These are phyloP conservation scores for Cydia splendana DNA, from an alignment of 1,140 invertebrate genomes.

Conservation along the genomic window DNA sequence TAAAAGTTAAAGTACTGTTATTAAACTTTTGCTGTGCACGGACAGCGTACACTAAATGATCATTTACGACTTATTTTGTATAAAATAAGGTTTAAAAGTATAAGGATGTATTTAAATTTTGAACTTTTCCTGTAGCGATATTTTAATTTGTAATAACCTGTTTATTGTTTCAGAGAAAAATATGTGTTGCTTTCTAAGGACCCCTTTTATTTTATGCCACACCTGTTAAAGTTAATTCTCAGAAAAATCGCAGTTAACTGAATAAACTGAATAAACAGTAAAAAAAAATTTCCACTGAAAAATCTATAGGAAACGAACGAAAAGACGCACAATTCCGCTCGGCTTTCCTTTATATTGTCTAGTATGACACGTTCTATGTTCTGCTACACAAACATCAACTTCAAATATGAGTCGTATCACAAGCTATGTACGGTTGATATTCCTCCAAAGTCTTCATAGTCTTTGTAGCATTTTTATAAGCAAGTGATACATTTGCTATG, in stretches of 20 bases:
- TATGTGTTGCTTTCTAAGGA: no score
- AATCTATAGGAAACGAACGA: background rate
- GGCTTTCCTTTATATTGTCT: background rate
- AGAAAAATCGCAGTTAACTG: background rate
- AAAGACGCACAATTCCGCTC: background rate
- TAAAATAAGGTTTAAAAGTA: no score
- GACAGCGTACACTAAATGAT: background rate
- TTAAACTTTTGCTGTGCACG: background rate
- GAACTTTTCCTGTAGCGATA: no score
- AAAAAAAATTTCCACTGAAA: background rate
- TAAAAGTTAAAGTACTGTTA: background rate
- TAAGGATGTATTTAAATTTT: no score
- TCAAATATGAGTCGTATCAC: background rate
- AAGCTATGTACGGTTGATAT: no score
- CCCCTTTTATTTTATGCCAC: no score
- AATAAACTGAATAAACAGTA: background rate
- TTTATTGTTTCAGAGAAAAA: no score
- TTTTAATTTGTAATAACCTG: no score
- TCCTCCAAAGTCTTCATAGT: no score
- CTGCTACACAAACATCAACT: background rate
- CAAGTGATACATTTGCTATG: no score
- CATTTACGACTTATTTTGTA: background rate
- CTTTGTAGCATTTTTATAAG: no score
- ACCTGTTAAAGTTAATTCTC: background rate
- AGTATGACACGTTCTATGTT: no score